Evolutionary conservation across 2,888 invertebrate genomes (phyloP).

Genomic region (Hirudinaria manillensis): DNA sequence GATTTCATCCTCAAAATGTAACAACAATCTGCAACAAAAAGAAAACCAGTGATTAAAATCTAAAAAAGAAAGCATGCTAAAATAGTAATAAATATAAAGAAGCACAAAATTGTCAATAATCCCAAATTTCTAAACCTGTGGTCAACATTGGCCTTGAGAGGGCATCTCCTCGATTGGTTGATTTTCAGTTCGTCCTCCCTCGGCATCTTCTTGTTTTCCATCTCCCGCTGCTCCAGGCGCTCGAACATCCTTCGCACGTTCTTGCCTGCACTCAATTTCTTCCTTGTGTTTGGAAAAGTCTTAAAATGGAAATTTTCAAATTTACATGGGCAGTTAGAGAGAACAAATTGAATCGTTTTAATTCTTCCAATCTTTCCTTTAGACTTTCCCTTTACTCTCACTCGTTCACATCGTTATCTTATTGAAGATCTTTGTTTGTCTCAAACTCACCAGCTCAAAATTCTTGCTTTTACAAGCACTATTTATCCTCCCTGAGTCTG

Average conservation of each 20-base stretch:
- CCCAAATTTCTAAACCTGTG: conserved; percentile 3
- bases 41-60: no score
- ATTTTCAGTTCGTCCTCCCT: not conserved
- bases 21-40: no score
- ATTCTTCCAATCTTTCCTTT: no score
- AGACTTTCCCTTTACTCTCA: no score
- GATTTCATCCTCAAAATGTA: no score
- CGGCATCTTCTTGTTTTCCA: not conserved
- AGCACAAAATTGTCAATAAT: not conserved
- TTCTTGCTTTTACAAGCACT: not conserved
- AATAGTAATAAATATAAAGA: not conserved
- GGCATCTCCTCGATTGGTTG: not conserved
- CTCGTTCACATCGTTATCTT: no score
- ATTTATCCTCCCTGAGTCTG: no score
- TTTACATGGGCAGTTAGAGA: no score
- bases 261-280: conserved; percentile 1
- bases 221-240: not conserved
- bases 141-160: conserved; percentile 14
- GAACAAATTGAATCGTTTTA: no score
- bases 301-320: not conserved
- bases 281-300: conserved; percentile 4
- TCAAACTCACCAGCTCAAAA: not conserved
- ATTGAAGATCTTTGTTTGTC: not conserved
- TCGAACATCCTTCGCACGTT: conserved; percentile 9
- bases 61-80: no score